These are phyloP conservation scores for Chorisops tibialis DNA, from an alignment of 2,888 invertebrate genomes.

Conservation along the genomic window DNA sequence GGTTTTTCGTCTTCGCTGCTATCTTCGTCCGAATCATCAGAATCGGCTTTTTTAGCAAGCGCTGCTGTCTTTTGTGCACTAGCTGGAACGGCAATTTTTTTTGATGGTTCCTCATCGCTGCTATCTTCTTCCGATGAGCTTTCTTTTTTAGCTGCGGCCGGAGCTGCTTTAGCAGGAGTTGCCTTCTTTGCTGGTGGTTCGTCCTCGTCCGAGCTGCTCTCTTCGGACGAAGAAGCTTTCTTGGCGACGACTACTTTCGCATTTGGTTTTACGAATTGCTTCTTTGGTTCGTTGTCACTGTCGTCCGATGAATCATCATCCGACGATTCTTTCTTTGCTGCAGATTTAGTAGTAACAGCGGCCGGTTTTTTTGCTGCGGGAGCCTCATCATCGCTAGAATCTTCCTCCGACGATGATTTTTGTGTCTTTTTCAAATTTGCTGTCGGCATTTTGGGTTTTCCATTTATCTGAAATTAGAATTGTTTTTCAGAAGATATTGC, in stretches of 20 bases:
- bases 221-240: conserved; percentile 30
- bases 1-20: conserved; percentile 21
- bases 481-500: not conserved
- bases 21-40: conserved; percentile 32
- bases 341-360: conserved; percentile 21
- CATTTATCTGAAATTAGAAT: conserved; percentile 10
- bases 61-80: conserved; percentile 43
- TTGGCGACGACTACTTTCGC: conserved; percentile 8
- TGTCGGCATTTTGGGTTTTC: not conserved
- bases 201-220: conserved; percentile 45
- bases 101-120: conserved; percentile 19
- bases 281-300: conserved; percentile 41
- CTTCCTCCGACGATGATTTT: not conserved
- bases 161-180: conserved; percentile 29
- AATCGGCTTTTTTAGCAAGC: conserved; percentile 22
- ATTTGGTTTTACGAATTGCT: conserved; percentile 34
- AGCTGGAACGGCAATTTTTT: conserved; percentile 34
- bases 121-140: conserved; percentile 35
- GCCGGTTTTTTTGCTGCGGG: conserved; percentile 1
- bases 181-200: conserved; percentile 29
- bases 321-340: conserved; percentile 37
- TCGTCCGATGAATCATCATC: conserved; percentile 39
- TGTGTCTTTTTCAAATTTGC: not conserved
- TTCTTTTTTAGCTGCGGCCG: conserved; percentile 20
- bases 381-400: conserved; percentile 9